Evolutionary conservation across 2,797 vertebrate species (phyloP), one percentile per base, ranked within the genome.

Genomic region (Bucorvus abyssinicus): DNA sequence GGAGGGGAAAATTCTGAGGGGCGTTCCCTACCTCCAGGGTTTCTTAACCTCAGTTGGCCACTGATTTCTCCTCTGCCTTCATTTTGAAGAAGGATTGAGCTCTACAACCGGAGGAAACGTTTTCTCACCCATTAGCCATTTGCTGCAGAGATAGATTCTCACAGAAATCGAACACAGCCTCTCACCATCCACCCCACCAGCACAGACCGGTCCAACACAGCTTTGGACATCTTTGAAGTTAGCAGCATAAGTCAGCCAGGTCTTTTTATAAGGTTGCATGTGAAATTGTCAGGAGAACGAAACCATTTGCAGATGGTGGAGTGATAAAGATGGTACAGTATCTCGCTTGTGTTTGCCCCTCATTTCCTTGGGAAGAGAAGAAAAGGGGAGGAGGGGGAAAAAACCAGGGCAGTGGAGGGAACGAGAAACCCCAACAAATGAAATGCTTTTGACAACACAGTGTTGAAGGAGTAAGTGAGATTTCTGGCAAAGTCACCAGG

Each of bases 401-500:
- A 74, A n/a, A 29, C 61, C 67, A n/a, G 22, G 10, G 18, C 40
- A 63, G 45, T 34, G 42, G 60, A 92, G 95, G 65, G 71, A 83
- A 59, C 91, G 61, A 89, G 87, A 78, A 91, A 81, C 65, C 68
- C 76, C 82, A 95, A 84, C 73, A 89, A 96, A 95, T 49, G 75
- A 84, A 95, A 87, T 92, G 90, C 89, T 83, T 96, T 79, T 92
- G 95, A 93, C 95, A 95, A 86, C 87, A 64, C 61, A 63, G 91
- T 69, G 82, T 77, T 95, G 95, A 95, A 95, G 96, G 92, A 94
- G 79, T 96, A 96, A 97, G 96, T 96, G 96, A 96, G 95, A 93
- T 92, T 95, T 95, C 95, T 97, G 97, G 95, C 96, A 97, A 96
- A 96, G 59, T 65, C 89, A 96, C 89, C 60, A 90, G 90, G 75